A percentile compares a stretch with the other conserved stretches of the same genome.
Evolutionary conservation across 2,797 vertebrate genomes (phyloP).

Genomic region (Carduelis carduelis): DNA sequence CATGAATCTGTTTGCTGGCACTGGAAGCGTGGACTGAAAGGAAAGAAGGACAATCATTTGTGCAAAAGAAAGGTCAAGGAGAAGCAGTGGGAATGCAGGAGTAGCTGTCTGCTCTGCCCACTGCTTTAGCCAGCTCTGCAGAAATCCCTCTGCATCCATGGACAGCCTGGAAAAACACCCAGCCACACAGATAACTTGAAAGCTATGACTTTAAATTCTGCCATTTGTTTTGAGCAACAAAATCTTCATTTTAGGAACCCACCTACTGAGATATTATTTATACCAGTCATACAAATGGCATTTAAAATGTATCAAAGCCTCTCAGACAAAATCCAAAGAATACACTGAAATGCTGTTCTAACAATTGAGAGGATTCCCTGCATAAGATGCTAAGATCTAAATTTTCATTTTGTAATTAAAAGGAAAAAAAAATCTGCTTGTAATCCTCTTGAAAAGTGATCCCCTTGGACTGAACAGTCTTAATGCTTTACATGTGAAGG

Average conservation of each 20-base stretch:
- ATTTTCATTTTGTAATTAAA: slow-evolving; percentile 33
- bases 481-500: slow-evolving; percentile 65
- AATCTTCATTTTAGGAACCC: neutral
- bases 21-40: neutral
- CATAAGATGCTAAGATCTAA: neutral
- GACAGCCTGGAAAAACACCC: neutral
- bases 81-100: neutral
- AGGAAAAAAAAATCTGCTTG: neutral
- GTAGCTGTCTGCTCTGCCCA: neutral
- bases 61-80: neutral
- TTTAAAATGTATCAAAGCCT: neutral
- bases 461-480: slow-evolving; percentile 21
- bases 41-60: neutral
- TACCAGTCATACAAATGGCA: neutral
- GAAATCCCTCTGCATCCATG: neutral
- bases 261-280: neutral
- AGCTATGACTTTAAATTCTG: neutral
- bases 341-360: neutral
- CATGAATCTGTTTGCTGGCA: neutral
- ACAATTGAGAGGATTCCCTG: neutral
- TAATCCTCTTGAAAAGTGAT: slow-evolving; percentile 61
- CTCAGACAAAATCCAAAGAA: neutral
- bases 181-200: neutral
- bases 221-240: neutral
- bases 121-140: neutral